Evolutionary conservation across 1,140 invertebrate genomes (phyloP), one percentile per base, ranked within the genome.

Genomic region (Stenopsyche tienmushanensis): DNA sequence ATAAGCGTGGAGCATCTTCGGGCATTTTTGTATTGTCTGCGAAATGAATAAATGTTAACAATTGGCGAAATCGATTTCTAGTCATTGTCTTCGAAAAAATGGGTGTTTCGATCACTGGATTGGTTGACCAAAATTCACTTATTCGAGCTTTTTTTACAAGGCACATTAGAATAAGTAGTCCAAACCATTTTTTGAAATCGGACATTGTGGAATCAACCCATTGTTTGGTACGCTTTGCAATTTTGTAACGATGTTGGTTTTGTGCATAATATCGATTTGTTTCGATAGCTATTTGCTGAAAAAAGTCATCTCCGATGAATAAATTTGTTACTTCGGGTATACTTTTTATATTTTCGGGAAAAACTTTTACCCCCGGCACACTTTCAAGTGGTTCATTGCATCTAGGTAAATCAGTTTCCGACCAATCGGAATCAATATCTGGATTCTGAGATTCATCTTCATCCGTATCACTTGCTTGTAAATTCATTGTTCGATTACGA

Each of bases 61-160:
- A 65, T 53, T 70, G 70, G 15, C 60, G 24, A 54, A 72, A 72
- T 42, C 72, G 18, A 53, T 73, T 63, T 9, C 71, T 50, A 24
- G 54, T 66, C 65, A 72, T 71, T 13, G 68, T 70, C 66, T 69
- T 68, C 1, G 62, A 42, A 69, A 72, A 73, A 52, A 71, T 65
- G 44, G 70, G 71, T 9, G 71, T 72, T 64, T 73, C 54, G 45
- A 70, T 66, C 9, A 63, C 26, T 9, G 42, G 60, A 63, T 70
- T 63, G 1, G 64, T 72, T 13, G 72, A 71, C 72, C 69, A 74
- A 68, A 73, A 73, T 44, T 73, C 69, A 18, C 69, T 64, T 2
- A 70, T 70, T 50, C 13, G 60, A 49, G 69, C 50, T 49, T 72
- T 72, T 42, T 58, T 54, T 26, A 71, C 65, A 64, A 49, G 26